A percentile compares a stretch with the other conserved stretches of the same genome.
These are phyloP conservation scores for Acheta domesticus DNA, from an alignment of 2,888 invertebrate genomes.

Conservation along the genomic window DNA sequence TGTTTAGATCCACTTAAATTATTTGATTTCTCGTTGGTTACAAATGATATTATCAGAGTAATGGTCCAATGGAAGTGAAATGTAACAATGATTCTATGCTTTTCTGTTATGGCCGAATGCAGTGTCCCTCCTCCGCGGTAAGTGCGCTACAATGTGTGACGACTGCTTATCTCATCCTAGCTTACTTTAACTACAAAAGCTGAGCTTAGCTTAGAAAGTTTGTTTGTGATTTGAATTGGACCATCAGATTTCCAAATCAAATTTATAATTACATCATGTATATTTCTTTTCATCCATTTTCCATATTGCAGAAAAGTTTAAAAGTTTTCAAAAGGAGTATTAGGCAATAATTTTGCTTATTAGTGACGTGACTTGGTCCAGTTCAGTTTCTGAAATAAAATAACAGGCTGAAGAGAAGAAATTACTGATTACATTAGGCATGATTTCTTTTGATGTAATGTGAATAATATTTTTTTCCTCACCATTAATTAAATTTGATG, in stretches of 20 bases:
- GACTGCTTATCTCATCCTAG: not conserved
- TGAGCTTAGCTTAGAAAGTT: conserved; percentile 18
- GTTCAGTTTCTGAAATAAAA: conserved; percentile 11
- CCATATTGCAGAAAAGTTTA: conserved; percentile 25
- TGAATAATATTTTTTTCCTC: not conserved
- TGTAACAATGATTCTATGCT: conserved; percentile 4
- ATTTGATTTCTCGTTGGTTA: conserved; percentile 6
- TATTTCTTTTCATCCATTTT: conserved; percentile 38
- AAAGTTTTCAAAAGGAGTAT: conserved; percentile 22
- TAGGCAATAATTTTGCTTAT: not conserved
- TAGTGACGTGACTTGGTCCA: not conserved
- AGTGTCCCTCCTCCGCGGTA: conserved; percentile 70
- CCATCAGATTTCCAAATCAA: conserved; percentile 19
- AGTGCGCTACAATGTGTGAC: conserved; percentile 47
- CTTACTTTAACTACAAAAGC: not conserved
- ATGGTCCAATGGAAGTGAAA: not conserved
- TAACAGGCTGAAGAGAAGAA: not conserved
- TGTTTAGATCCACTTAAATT: not conserved
- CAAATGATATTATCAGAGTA: not conserved
- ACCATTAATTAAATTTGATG: not conserved
- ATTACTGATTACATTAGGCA: not conserved
- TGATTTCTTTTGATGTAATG: not conserved
- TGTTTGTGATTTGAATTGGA: conserved; percentile 38
- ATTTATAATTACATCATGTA: not conserved
- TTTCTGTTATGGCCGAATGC: conserved; percentile 43